phyloP scores from a whole-genome alignment of 2,797 vertebrate species.

The Ptychadena robeensis region DNA sequence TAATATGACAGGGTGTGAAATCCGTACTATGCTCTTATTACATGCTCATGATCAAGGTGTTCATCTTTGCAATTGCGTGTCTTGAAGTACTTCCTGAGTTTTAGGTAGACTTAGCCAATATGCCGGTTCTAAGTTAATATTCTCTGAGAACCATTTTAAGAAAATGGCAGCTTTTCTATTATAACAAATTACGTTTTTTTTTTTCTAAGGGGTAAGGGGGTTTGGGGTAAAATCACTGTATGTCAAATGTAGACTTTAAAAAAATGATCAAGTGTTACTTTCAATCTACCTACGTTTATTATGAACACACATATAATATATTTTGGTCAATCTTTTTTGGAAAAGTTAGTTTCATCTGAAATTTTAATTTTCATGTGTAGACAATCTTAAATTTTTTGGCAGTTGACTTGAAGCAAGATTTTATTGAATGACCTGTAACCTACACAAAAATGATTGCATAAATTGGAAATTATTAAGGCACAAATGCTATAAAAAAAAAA shows the following conservation, averaged over 20 bases:
- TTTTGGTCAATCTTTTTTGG: background rate
- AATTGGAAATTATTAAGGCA: constrained; percentile 26
- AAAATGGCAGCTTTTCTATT: no score
- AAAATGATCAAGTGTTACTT: background rate
- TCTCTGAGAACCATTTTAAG: no score
- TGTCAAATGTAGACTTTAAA: background rate
- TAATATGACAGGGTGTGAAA: no score
- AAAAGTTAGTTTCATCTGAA: constrained; percentile 40
- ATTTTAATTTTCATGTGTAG: constrained; percentile 27
- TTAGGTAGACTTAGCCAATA: no score
- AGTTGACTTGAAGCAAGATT: constrained; percentile 22
- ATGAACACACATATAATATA: constrained; percentile 21
- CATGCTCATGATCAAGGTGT: no score
- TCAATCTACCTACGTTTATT: constrained; percentile 5
- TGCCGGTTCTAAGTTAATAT: no score
- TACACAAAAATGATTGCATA: constrained; percentile 13
- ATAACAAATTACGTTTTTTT: no score
- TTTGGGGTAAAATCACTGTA: background rate
- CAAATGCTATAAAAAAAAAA: background rate
- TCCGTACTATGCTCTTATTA: no score
- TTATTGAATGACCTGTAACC: constrained; percentile 21
- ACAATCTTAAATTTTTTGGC: constrained; percentile 8
- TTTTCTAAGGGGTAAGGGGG: no score
- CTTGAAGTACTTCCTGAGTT: no score
- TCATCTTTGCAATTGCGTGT: no score